Conservation (phyloP, 2,113 vertebrate genomes). For the Plectropomus leopardus region DNA sequence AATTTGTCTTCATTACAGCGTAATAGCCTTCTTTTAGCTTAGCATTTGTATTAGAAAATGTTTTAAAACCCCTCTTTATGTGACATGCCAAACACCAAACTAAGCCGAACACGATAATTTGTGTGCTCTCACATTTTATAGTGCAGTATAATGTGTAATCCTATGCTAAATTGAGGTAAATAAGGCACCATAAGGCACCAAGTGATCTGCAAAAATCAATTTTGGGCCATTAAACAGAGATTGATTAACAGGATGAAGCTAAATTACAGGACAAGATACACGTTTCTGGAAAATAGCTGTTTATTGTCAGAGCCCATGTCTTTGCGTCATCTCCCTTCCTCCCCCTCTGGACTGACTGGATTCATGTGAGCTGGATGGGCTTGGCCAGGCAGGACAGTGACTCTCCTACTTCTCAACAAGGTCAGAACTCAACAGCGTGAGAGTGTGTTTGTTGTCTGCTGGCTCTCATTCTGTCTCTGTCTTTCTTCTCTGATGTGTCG, state of each 20-base stretch:
- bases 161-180: background rate
- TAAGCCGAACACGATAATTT: no score
- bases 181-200: background rate
- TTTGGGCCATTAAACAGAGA: background rate
- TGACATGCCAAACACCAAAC: no score
- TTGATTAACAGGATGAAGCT: background rate
- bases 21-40: background rate
- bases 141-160: background rate
- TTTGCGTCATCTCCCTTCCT: slow-evolving; percentile 66
- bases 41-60: no score
- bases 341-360: slow-evolving; percentile 39
- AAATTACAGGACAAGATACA: slow-evolving; percentile 42
- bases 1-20: no score
- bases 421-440: slow-evolving; percentile 38
- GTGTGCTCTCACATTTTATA: background rate
- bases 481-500: slow-evolving; percentile 72
- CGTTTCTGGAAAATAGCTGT: slow-evolving; percentile 31
- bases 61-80: no score
- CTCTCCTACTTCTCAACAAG: slow-evolving; percentile 33
- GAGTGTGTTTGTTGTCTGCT: slow-evolving; percentile 62
- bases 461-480: slow-evolving; percentile 50
- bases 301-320: slow-evolving; percentile 33
- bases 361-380: slow-evolving; percentile 43
- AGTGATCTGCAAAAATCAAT: slow-evolving; percentile 3
- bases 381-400: slow-evolving; percentile 39